These are phyloP conservation scores for Alaudala cheleensis DNA, from an alignment of 2,113 vertebrate species.

Conservation along the genomic window DNA sequence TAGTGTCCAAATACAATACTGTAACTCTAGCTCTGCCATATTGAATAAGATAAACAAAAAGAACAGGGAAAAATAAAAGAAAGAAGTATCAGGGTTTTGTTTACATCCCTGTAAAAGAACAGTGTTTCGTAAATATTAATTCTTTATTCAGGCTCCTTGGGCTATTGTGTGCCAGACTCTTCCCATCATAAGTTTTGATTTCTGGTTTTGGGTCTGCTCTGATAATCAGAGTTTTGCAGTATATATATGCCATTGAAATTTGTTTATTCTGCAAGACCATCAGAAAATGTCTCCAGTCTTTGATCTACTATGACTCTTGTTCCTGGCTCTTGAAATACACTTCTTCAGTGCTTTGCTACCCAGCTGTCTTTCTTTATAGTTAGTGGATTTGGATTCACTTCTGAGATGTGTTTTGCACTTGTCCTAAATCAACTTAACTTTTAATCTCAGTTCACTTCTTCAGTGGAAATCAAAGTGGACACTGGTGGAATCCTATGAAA, in stretches of 20 bases:
- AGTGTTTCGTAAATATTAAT: neutral
- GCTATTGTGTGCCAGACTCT: neutral
- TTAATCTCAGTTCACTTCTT: neutral
- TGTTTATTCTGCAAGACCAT: neutral
- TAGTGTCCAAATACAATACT: neutral
- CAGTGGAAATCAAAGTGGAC: neutral
- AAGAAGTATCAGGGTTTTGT: neutral
- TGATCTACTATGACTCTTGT: neutral
- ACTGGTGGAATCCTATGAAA: neutral
- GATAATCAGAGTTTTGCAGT: neutral
- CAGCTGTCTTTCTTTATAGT: neutral
- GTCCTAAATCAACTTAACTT: neutral
- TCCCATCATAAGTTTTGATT: neutral
- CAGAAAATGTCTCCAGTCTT: neutral
- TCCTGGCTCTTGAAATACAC: neutral
- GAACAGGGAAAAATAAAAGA: neutral
- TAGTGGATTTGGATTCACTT: neutral
- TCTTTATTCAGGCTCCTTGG: neutral
- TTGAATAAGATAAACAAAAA: neutral
- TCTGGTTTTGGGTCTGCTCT: neutral
- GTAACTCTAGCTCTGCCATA: neutral
- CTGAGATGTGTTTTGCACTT: neutral
- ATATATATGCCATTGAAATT: neutral
- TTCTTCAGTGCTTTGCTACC: neutral
- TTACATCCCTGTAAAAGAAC: neutral